phyloP scores from a whole-genome alignment of 2,797 vertebrate species.

The Sternotherus odoratus region DNA sequence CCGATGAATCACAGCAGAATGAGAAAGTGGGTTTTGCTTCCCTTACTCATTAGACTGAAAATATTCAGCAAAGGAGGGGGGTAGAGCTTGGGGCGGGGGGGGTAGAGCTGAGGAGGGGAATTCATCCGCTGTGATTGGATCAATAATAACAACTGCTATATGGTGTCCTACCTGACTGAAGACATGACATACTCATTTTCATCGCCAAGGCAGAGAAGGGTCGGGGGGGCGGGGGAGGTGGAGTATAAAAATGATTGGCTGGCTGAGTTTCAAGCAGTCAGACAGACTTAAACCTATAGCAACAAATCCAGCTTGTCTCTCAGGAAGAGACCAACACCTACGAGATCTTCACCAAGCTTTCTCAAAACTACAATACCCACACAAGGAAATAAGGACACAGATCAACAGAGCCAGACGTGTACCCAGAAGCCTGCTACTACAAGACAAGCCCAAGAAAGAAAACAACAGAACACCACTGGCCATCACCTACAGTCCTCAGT shows the following conservation, averaged over 20 bases:
- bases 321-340: no score
- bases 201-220: background rate
- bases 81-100: no score
- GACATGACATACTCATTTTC: background rate
- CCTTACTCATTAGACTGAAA: slow-evolving; percentile 33
- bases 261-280: background rate
- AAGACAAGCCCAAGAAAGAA: no score
- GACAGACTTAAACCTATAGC: background rate
- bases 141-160: background rate
- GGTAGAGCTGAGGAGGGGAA: background rate
- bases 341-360: no score
- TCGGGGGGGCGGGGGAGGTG: no score
- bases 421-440: no score
- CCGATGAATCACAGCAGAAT: slow-evolving; percentile 34
- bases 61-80: background rate
- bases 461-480: no score
- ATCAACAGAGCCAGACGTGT: no score
- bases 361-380: no score
- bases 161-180: slow-evolving; percentile 8
- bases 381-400: no score
- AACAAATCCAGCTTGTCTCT: background rate
- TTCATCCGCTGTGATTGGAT: background rate
- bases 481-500: no score
- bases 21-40: slow-evolving; percentile 41
- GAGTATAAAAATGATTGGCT: rapidly evolving